These are phyloP conservation scores for Vicugna pacos DNA, from an alignment of 2,113 vertebrate genomes.

Conservation along the genomic window DNA sequence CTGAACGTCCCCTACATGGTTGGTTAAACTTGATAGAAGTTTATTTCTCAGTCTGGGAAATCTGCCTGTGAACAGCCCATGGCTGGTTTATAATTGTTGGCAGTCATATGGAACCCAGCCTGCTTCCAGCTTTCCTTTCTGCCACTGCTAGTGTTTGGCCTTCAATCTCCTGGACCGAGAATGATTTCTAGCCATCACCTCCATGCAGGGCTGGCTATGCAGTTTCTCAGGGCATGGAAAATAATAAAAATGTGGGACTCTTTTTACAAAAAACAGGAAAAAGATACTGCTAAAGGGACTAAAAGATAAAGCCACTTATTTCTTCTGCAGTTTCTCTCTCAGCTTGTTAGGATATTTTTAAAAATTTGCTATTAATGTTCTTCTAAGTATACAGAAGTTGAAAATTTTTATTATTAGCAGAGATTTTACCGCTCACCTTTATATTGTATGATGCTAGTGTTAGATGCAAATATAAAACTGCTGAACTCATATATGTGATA, in stretches of 20 bases:
- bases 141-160: neutral
- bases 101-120: neutral
- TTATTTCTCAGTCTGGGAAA: constrained; percentile 31
- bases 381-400: neutral
- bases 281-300: neutral
- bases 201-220: neutral
- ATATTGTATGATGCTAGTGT: neutral
- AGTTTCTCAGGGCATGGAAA: neutral
- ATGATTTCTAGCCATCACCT: neutral
- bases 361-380: neutral
- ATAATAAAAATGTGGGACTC: constrained; percentile 24
- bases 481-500: neutral
- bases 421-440: neutral
- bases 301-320: neutral
- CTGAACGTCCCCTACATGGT: neutral
- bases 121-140: neutral
- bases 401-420: neutral
- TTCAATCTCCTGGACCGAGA: neutral
- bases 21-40: constrained; percentile 6
- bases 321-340: neutral
- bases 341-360: neutral
- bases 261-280: neutral
- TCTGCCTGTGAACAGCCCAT: neutral
- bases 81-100: neutral
- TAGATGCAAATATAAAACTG: neutral